These are phyloP conservation scores for Gastrophryne carolinensis DNA, from an alignment of 2,797 vertebrate species.

Conservation along the genomic window DNA sequence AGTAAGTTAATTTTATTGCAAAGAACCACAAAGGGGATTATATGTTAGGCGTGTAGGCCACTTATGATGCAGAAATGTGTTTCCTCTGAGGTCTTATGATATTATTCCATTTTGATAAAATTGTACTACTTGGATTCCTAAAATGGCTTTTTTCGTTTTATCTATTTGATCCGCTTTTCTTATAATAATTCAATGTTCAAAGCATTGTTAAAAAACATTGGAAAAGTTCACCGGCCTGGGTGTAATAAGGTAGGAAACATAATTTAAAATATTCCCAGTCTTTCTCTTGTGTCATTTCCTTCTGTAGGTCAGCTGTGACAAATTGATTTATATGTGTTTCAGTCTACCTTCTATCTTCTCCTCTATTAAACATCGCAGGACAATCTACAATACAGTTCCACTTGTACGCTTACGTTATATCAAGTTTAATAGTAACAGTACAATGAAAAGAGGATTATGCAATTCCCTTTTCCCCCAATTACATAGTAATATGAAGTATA, in stretches of 20 bases:
- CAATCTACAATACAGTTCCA: slow-evolving; percentile 12
- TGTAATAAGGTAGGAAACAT: slow-evolving; percentile 29
- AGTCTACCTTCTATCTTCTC: slow-evolving; percentile 10
- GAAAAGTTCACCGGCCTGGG: slow-evolving; percentile 16
- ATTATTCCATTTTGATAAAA: too few relatives aligned
- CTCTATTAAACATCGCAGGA: slow-evolving; percentile 16
- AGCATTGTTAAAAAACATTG: slow-evolving; percentile 17
- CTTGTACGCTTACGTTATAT: background rate
- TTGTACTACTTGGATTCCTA: too few relatives aligned
- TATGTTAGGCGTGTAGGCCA: too few relatives aligned
- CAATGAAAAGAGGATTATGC: background rate
- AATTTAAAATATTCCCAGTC: slow-evolving; percentile 15
- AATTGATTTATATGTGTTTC: slow-evolving; percentile 35
- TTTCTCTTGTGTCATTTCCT: slow-evolving; percentile 27
- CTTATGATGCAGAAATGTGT: too few relatives aligned
- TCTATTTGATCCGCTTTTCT: background rate
- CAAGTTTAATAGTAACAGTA: slow-evolving; percentile 9
- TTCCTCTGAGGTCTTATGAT: too few relatives aligned
- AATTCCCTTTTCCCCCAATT: background rate
- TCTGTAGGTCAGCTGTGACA: slow-evolving; percentile 34
- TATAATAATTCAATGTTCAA: slow-evolving; percentile 8
- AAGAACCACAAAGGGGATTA: too few relatives aligned
- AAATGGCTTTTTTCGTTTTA: background rate
- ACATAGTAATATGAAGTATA: background rate
- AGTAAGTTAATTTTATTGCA: too few relatives aligned